phyloP scores from a whole-genome alignment of 2,113 vertebrate genomes.

The Nannobrachium achirus region DNA sequence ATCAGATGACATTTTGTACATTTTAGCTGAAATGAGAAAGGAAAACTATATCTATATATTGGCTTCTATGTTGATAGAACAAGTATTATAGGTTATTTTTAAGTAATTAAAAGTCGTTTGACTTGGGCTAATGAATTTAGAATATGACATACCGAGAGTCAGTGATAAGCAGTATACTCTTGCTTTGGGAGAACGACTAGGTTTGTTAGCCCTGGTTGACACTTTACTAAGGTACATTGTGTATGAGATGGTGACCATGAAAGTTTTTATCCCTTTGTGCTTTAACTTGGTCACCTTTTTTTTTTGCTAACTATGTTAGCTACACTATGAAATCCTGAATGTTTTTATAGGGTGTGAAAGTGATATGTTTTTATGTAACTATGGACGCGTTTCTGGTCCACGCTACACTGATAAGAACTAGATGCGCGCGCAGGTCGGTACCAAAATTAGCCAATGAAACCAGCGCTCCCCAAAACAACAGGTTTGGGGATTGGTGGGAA shows the following conservation, averaged over 20 bases:
- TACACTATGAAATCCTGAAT: neutral
- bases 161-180: constrained; percentile 31
- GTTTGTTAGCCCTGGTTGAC: constrained; percentile 3
- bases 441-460: no score
- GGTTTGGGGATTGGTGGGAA: no score
- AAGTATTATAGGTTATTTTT: constrained; percentile 17
- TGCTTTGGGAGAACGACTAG: constrained; percentile 16
- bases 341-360: no score
- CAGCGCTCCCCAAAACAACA: no score
- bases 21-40: constrained; percentile 1
- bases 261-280: neutral
- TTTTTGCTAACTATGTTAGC: constrained; percentile 24
- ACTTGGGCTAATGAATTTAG: constrained; percentile 23
- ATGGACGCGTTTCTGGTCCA: no score
- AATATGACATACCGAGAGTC: constrained; percentile 16
- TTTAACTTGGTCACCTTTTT: neutral
- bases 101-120: constrained; percentile 14
- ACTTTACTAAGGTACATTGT: constrained; percentile 24
- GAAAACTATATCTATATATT: neutral
- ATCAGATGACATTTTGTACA: constrained; percentile 7
- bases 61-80: constrained; percentile 32
- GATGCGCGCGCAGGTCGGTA: no score
- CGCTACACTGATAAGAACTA: no score
- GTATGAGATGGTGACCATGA: constrained; percentile 32
- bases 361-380: no score